Percentiles rank a stretch among this genome's conserved stretches.
These are phyloP conservation scores for Tupaia tana DNA, from an alignment of 2,113 vertebrate species.

Conservation along the genomic window DNA sequence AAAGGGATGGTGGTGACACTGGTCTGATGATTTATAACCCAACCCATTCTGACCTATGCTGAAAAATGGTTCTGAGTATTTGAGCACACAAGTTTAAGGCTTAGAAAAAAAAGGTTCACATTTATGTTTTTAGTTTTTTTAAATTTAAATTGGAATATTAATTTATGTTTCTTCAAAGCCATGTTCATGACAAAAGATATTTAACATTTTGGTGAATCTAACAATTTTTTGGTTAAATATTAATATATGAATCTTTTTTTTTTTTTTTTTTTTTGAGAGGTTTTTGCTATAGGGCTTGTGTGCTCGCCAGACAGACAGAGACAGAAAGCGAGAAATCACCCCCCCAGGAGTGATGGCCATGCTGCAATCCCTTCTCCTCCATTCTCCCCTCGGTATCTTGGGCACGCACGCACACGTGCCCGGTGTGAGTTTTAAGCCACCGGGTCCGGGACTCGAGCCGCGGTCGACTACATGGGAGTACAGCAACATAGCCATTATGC, in stretches of 20 bases:
- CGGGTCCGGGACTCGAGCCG: too few species aligned
- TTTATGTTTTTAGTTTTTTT: background rate
- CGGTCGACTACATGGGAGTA: too few species aligned
- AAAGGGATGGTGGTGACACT: background rate
- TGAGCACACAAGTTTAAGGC: background rate
- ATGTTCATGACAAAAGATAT: background rate
- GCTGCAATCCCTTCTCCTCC: too few species aligned
- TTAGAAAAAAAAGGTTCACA: slow-evolving; percentile 14
- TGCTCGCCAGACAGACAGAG: too few species aligned
- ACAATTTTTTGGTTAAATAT: background rate
- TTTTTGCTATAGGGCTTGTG: too few species aligned
- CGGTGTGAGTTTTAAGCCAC: too few species aligned
- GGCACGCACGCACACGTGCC: too few species aligned
- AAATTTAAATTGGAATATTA: background rate
- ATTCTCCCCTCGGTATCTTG: too few species aligned
- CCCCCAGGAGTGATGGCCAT: too few species aligned
- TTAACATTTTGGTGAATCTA: background rate
- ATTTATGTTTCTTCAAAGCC: background rate
- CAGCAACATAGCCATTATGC: too few species aligned
- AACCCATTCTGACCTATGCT: background rate
- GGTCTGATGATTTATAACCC: background rate
- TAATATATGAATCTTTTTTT: background rate
- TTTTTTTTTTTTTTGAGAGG: background rate
- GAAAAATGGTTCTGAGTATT: background rate
- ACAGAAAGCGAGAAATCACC: too few species aligned